phyloP scores from a whole-genome alignment of 1,140 invertebrate genomes.

The Scaptomyza pallida region DNA sequence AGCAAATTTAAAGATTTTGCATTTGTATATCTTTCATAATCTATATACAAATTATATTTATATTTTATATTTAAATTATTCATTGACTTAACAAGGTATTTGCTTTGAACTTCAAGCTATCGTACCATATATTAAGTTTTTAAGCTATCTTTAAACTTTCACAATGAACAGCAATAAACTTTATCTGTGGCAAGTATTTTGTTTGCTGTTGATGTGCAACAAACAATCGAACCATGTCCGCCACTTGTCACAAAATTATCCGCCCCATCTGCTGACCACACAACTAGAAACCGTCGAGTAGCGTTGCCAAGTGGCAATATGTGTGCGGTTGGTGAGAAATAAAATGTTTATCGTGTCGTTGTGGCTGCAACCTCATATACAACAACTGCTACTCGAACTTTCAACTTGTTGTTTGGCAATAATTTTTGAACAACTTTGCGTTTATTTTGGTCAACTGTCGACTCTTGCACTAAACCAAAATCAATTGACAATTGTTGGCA shows the following conservation, averaged over 20 bases:
- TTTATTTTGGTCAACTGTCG: conserved; percentile 38
- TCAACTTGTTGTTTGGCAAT: conserved; percentile 47
- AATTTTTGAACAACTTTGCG: conserved; percentile 38
- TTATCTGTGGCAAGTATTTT: conserved; percentile 15
- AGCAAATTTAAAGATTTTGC: conserved; percentile 2
- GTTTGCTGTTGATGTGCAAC: not conserved
- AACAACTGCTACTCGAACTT: conserved; percentile 1
- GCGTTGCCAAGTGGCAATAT: not conserved
- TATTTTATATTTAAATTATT: not conserved
- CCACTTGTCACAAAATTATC: conserved; percentile 46
- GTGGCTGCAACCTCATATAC: conserved; percentile 29
- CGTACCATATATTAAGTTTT: conserved; percentile 19
- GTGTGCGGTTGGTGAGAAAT: conserved; percentile 35
- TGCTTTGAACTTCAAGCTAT: conserved; percentile 24
- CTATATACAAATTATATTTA: conserved; percentile 4
- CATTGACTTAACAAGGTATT: conserved; percentile 15
- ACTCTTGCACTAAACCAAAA: conserved; percentile 20
- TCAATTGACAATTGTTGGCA: conserved; percentile 45
- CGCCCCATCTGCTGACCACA: conserved; percentile 41
- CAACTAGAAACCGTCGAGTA: not conserved
- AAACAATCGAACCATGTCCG: conserved; percentile 20
- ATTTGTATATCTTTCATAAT: no score
- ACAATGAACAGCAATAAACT: conserved; percentile 50
- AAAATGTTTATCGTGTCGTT: conserved; percentile 55
- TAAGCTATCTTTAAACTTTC: conserved; percentile 4